Conservation (phyloP, 2,797 vertebrate genomes). For the Remorina albescens region DNA sequence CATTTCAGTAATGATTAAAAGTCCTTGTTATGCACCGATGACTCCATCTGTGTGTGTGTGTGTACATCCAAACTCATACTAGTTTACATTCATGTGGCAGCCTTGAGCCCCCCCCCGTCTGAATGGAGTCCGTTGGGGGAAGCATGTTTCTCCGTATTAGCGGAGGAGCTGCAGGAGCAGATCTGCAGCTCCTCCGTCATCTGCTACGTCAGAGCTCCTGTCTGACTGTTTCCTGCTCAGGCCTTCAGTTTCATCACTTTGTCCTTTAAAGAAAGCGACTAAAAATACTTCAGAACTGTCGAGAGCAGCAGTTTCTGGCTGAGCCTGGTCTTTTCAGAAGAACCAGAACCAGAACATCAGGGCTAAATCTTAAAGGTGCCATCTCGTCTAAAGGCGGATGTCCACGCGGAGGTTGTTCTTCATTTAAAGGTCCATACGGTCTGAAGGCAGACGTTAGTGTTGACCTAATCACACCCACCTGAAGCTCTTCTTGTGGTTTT, state of each 20-base stretch:
- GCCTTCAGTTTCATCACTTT: neutral
- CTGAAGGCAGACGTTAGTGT: too few species aligned
- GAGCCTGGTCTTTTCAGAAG: neutral
- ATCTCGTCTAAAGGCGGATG: too few species aligned
- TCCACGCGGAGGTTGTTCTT: too few species aligned
- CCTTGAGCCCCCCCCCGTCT: neutral
- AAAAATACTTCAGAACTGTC: neutral
- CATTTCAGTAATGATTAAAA: conserved; percentile 63
- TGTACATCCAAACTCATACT: conserved; percentile 13
- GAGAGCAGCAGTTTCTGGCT: neutral
- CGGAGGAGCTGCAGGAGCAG: too few species aligned
- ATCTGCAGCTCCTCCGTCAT: too few species aligned
- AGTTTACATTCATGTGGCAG: conserved; percentile 31
- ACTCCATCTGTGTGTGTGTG: conserved; percentile 27
- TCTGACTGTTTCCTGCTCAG: neutral
- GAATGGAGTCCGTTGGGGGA: conserved; percentile 9
- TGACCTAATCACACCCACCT: too few species aligned
- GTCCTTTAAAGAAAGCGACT: too few species aligned
- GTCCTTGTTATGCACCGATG: conserved; percentile 54
- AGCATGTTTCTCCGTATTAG: conserved; percentile 31
- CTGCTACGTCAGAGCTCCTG: neutral
- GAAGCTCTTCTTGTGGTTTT: too few species aligned
- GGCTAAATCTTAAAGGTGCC: neutral
- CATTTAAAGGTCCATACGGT: too few species aligned
- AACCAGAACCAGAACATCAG: neutral